Evolutionary conservation across 2,888 invertebrate species (phyloP), one percentile per base, ranked within the genome.

Genomic region (Acleris cristana): DNA sequence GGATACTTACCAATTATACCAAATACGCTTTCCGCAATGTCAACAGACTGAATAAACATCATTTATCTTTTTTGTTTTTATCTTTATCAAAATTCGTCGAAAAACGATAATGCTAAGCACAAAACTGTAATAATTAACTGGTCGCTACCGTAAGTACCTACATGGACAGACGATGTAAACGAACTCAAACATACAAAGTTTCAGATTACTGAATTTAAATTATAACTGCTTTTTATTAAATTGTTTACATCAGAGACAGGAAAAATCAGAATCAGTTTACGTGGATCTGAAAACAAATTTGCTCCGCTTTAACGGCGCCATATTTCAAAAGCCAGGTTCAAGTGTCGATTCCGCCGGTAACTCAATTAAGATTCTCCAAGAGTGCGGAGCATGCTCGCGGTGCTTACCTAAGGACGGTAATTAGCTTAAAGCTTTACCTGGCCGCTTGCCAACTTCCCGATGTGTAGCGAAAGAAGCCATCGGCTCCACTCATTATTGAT

Each of bases 351-450:
- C 54, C 49, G 49, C 45, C 45, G 44, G 53, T 71, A 75, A 73
- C 70, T 70, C 65, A 76, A 78, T 77, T 77, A 75, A 61, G 65
- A 67, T 67, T 71, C 60, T 67, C 70, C 74, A 73, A 78, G 76
- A 75, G 74, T 64, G 58, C 52, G 55, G 51, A 65, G 53, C 44
- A 61, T 61, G 57, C 68, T 67, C 60, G 69, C 66, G 71, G 59
- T 58, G 57, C 68, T 67, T 62, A 70, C 68, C 71, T 69, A 65
- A 65, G 68, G 67, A 48, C 64, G 64, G 75, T 83, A 82, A 86
- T 86, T 84, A 85, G 78, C 82, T 76, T 81, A 83, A 77, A 80
- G 82, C 82, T 79, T 80, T 79, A 71, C 72, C 40, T 85, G 85
- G 85, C 75, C 72, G 75, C 76, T 78, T 73, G 83, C 86, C 86